These are phyloP conservation scores for Clarias fuscus DNA, from an alignment of 2,797 vertebrate species.

Conservation along the genomic window DNA sequence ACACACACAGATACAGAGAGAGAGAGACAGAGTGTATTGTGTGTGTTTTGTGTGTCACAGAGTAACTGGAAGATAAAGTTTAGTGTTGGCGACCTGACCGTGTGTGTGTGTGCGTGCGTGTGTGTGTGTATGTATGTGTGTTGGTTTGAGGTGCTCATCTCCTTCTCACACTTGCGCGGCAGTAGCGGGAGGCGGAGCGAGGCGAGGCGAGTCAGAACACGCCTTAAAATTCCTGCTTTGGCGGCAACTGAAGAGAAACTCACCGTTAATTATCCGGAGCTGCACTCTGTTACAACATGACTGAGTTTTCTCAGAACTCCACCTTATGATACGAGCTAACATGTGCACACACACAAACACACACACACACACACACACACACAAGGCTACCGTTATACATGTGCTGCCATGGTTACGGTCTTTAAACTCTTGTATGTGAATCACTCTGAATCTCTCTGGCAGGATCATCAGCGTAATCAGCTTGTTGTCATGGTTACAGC, in stretches of 20 bases:
- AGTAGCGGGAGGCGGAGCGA: neutral
- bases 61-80: too few species aligned
- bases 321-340: neutral
- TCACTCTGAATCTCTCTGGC: neutral
- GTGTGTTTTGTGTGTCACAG: too few species aligned
- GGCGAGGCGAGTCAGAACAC: constrained; percentile 6
- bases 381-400: neutral
- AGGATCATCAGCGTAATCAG: too few species aligned
- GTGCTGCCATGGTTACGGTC: neutral
- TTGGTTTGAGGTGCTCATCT: neutral
- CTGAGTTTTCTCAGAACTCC: neutral
- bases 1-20: neutral
- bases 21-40: neutral
- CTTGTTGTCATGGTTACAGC: too few species aligned
- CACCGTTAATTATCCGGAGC: constrained; percentile 15
- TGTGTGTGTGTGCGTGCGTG: too few species aligned
- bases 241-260: constrained; percentile 16
- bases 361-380: neutral
- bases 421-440: too few species aligned
- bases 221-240: constrained; percentile 8
- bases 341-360: neutral
- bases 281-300: neutral
- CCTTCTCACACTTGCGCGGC: neutral
- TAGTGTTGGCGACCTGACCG: too few species aligned
- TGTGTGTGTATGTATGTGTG: too few species aligned